A percentile compares a stretch with the other conserved stretches of the same genome.
phyloP scores from a whole-genome alignment of 2,797 vertebrate species.

The Siniperca undulata region DNA sequence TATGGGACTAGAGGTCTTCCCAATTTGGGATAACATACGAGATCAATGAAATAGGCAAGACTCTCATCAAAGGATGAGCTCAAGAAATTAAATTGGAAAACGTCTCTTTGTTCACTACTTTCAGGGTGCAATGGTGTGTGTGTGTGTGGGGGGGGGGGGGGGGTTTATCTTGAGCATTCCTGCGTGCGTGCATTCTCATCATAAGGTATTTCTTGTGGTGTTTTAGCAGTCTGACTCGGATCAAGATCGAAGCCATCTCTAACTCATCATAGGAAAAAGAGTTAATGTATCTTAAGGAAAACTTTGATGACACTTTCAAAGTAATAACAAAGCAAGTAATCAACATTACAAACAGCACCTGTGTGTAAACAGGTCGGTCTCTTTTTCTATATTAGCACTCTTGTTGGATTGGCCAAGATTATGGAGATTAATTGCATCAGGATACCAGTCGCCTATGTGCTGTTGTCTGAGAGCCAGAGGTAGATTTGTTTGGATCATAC shows the following conservation, averaged over 20 bases:
- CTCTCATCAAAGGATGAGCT: slow-evolving; percentile 46
- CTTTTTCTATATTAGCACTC: slow-evolving; percentile 29
- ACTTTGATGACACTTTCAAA: slow-evolving; percentile 46
- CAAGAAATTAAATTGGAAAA: slow-evolving; percentile 54
- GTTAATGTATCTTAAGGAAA: slow-evolving; percentile 32
- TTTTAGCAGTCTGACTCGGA: slow-evolving; percentile 43
- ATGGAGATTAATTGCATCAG: slow-evolving; percentile 75
- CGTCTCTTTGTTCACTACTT: slow-evolving; percentile 47
- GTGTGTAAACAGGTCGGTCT: slow-evolving; percentile 29
- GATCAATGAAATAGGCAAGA: slow-evolving; percentile 52
- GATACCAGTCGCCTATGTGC: slow-evolving; percentile 35
- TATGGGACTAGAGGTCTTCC: slow-evolving; percentile 21
- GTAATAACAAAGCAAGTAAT: slow-evolving; percentile 52
- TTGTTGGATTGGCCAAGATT: slow-evolving; percentile 52
- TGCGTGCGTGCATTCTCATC: slow-evolving; percentile 23
- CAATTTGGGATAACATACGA: slow-evolving; percentile 50
- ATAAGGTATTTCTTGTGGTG: slow-evolving; percentile 18
- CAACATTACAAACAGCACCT: slow-evolving; percentile 43
- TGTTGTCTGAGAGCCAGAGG: slow-evolving; percentile 51
- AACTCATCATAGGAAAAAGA: slow-evolving; percentile 11
- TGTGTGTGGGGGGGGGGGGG: slow-evolving; percentile 16
- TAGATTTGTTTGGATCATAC: slow-evolving; percentile 74
- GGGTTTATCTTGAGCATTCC: slow-evolving; percentile 37
- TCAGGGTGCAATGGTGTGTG: neutral
- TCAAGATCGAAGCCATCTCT: slow-evolving; percentile 15